Percentiles rank a stretch among this genome's conserved stretches.
phyloP scores from a whole-genome alignment of 2,888 invertebrate genomes.

The Leptodirus hochenwartii region DNA sequence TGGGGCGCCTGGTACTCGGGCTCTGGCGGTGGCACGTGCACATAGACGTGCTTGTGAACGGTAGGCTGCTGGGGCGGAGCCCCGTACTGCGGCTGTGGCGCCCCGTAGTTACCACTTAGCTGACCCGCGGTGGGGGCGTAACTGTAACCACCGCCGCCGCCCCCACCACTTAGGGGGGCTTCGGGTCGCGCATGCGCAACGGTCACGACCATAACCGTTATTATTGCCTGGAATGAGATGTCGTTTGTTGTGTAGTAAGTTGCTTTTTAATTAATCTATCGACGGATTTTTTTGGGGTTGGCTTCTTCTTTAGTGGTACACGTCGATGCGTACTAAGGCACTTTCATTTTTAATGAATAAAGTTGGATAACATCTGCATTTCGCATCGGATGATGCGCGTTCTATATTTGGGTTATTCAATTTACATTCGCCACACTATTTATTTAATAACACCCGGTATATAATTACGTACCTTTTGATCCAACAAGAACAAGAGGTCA shows the following conservation, averaged over 20 bases:
- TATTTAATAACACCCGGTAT: too few species aligned
- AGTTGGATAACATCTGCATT: too few species aligned
- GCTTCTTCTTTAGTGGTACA: too few species aligned
- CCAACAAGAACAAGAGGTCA: too few species aligned
- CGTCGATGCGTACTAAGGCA: too few species aligned
- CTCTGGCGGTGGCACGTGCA: slow-evolving; percentile 79
- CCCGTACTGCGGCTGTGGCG: slow-evolving; percentile 47
- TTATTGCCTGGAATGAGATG: slow-evolving; percentile 18
- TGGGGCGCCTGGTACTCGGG: slow-evolving; percentile 54
- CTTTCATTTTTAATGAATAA: too few species aligned
- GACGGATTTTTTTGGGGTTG: background rate
- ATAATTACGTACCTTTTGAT: too few species aligned
- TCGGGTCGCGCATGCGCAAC: slow-evolving; percentile 27
- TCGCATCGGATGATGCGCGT: too few species aligned
- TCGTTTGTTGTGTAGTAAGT: background rate
- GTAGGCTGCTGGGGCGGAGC: slow-evolving; percentile 56
- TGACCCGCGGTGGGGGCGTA: slow-evolving; percentile 18
- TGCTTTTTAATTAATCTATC: background rate
- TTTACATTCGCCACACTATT: too few species aligned
- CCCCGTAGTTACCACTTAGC: slow-evolving; percentile 26
- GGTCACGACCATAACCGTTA: slow-evolving; percentile 24
- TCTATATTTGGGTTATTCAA: too few species aligned
- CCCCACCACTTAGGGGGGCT: slow-evolving; percentile 26
- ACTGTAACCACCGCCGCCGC: slow-evolving; percentile 26
- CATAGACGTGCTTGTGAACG: slow-evolving; percentile 80